Evolutionary conservation across 2,888 invertebrate genomes (phyloP), one percentile per base, ranked within the genome.

Genomic region (Mesoligia furuncula): DNA sequence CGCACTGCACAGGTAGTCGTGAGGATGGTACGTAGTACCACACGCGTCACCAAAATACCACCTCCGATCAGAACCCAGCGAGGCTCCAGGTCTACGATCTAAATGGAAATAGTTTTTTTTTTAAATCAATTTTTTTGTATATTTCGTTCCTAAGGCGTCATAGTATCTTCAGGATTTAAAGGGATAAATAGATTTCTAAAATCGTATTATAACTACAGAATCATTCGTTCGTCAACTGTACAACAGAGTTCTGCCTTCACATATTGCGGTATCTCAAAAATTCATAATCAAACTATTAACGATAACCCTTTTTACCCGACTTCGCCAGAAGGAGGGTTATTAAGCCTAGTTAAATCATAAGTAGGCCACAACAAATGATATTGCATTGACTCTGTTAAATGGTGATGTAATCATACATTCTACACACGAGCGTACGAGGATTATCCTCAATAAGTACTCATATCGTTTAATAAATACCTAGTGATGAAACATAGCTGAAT

Each of bases 11-110:
- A n/a, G n/a, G n/a, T n/a, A n/a, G n/a, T n/a, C n/a, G n/a, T n/a
- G n/a, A n/a, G n/a, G n/a, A n/a, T n/a, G n/a, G n/a, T n/a, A n/a
- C n/a, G n/a, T n/a, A n/a, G n/a, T n/a, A n/a, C n/a, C n/a, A n/a
- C n/a, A n/a, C n/a, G n/a, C n/a, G n/a, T n/a, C n/a, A n/a, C n/a
- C n/a, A n/a, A n/a, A n/a, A n/a, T n/a, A n/a, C n/a, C n/a, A n/a
- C n/a, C n/a, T n/a, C n/a, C n/a, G n/a, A n/a, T n/a, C n/a, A n/a
- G n/a, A n/a, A n/a, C n/a, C n/a, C n/a, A n/a, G n/a, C n/a, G n/a
- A n/a, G n/a, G n/a, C n/a, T n/a, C n/a, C n/a, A n/a, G 94, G 73
- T 99, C 98, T 87, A 96, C 92, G 75, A 99, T 97, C 97, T 97
- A 87, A 83, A 90, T 45, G 77, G 8, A 42, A 45, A 69, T n/a